Evolutionary conservation across 2,113 vertebrate genomes (phyloP), one percentile per base, ranked within the genome.

Genomic region (Psammodynastes pulverulentus): DNA sequence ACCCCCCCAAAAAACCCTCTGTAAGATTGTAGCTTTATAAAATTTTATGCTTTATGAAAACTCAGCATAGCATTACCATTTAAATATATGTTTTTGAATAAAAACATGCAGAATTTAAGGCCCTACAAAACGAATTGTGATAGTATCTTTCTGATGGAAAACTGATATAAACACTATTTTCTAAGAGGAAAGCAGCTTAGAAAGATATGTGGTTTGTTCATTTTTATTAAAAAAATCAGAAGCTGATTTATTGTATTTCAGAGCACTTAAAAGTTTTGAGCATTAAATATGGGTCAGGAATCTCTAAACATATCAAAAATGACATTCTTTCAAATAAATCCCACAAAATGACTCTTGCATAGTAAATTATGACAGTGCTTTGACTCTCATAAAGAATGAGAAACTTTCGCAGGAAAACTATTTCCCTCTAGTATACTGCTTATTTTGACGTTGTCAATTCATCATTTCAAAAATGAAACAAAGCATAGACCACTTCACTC

Each of bases 381-480:
- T 79, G 92, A 92, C 94, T 96, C 96, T 94, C 96, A 96, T 96
- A 97, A 97, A 96, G 96, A 96, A 96, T 92, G 93, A 96, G 96
- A 97, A 98, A 96, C 94, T 96, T 97, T 95, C 94, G 95, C n/a
- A 93, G 94, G 94, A 95, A 92, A 97, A 98, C 97, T 97, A 97
- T 97, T 97, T 97, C 96, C 96, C 93, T 93, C 94, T 85, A 92
- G 84, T 92, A 95, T 95, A 97, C 4, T 93, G 93, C 93, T 92
- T 95, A 95, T 92, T 96, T 95, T 97, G 96, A 97, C 97, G 96
- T 0, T 84, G 94, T 96, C 94, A 96, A 96, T 97, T 96, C 90
- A 96, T 97, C 97, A 97, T 12, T 94, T 91, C 93, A 95, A 93
- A 96, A 97, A 96, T 94, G 92, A 97, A 93, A 95, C 7, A 92